Evolutionary conservation across 2,797 vertebrate genomes (phyloP).

Genomic region (Sparus aurata): DNA sequence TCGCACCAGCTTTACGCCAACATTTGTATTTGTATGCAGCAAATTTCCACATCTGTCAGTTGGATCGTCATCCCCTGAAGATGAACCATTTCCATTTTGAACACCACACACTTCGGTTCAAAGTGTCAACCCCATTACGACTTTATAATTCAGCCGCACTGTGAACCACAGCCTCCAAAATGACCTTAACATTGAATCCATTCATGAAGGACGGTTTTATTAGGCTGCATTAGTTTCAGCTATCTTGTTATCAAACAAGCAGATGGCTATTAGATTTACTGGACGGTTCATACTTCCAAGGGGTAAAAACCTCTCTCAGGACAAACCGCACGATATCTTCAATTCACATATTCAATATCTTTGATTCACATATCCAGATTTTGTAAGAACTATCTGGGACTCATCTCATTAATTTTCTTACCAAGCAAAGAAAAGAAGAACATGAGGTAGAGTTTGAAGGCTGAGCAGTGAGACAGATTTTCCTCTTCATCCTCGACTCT

Average conservation of each 20-base stretch:
- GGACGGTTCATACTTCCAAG: background rate
- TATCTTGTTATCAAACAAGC: background rate
- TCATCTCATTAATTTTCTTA: too few species aligned
- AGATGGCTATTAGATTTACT: background rate
- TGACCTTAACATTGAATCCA: background rate
- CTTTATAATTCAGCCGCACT: background rate
- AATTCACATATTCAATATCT: too few species aligned
- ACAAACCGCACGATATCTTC: too few species aligned
- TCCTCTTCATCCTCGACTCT: background rate
- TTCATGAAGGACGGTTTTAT: background rate
- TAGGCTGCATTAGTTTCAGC: background rate
- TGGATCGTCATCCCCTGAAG: too few species aligned
- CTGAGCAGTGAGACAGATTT: background rate
- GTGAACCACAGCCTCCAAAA: background rate
- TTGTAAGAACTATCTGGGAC: background rate
- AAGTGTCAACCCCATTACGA: too few species aligned
- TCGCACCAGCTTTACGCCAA: too few species aligned
- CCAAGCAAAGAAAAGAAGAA: constrained; percentile 5
- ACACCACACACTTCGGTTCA: too few species aligned
- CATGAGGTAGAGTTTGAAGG: constrained; percentile 9
- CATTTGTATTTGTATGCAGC: too few species aligned
- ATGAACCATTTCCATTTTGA: too few species aligned
- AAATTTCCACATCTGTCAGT: too few species aligned
- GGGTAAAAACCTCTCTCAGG: background rate
- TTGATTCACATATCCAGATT: background rate